These are phyloP conservation scores for Sinohyriopsis cumingii DNA, from an alignment of 2,888 invertebrate species.

Conservation along the genomic window DNA sequence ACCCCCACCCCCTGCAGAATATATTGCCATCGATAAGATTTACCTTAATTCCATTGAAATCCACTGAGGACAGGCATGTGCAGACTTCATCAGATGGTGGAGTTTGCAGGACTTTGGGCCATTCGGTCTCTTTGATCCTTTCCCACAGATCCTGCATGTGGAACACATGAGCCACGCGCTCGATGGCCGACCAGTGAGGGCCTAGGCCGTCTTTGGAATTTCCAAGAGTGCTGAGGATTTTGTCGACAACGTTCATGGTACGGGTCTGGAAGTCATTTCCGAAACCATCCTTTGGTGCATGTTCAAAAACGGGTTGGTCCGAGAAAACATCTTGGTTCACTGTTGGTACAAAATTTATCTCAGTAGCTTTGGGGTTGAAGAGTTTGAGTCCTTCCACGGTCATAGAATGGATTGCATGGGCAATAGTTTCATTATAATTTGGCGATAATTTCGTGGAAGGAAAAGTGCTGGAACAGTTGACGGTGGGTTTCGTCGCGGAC, in stretches of 20 bases:
- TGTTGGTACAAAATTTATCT: constrained; percentile 51
- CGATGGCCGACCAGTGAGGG: constrained; percentile 58
- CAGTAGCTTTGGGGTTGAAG: constrained; percentile 45
- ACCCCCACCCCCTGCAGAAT: no score
- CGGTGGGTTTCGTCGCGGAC: constrained; percentile 1
- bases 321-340: constrained; percentile 52
- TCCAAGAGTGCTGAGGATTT: constrained; percentile 50
- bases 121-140: constrained; percentile 30
- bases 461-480: constrained; percentile 26
- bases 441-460: constrained; percentile 33
- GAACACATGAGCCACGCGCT: constrained; percentile 57
- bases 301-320: constrained; percentile 37
- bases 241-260: constrained; percentile 54
- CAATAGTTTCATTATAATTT: constrained; percentile 55
- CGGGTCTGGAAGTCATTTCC: constrained; percentile 43
- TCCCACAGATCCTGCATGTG: constrained; percentile 61
- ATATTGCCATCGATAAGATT: no score
- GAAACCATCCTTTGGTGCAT: constrained; percentile 43
- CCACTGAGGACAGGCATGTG: constrained; percentile 45
- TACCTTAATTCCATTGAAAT: constrained; percentile 52
- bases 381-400: constrained; percentile 51
- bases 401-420: constrained; percentile 60
- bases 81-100: constrained; percentile 44
- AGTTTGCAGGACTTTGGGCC: constrained; percentile 23
- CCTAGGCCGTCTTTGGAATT: constrained; percentile 56